Evolutionary conservation across 2,888 invertebrate species (phyloP).

Genomic region (Eupsilia transversa): DNA sequence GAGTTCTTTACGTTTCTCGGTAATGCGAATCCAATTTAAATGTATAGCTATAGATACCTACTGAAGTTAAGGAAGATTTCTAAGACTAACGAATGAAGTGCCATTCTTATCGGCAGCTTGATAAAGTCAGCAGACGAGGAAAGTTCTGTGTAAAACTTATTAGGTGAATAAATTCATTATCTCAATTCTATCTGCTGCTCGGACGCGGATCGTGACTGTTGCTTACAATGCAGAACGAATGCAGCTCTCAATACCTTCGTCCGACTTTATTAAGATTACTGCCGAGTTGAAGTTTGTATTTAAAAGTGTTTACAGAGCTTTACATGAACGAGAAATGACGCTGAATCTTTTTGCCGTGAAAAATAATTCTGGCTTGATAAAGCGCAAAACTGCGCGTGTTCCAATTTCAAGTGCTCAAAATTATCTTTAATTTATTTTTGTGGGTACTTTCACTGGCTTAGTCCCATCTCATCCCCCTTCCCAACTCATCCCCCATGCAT

Average conservation of each 20-base stretch:
- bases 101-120: not conserved
- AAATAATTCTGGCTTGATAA: not conserved
- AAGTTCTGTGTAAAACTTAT: constrained; percentile 14
- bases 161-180: constrained; percentile 20
- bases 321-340: not conserved
- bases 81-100: not conserved
- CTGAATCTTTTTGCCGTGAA: not conserved
- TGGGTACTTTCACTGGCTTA: no score
- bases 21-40: constrained; percentile 10
- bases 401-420: constrained; percentile 1
- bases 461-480: no score
- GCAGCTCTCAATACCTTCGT: not conserved
- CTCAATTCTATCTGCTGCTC: constrained; percentile 13
- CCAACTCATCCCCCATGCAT: no score
- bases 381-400: not conserved
- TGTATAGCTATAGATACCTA: not conserved
- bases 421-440: not conserved
- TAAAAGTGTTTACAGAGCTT: no score
- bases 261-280: not conserved
- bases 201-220: constrained; percentile 3
- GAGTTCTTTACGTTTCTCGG: not conserved
- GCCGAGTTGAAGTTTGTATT: not conserved
- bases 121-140: not conserved
- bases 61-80: not conserved
- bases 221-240: not conserved